Conservation (phyloP, 1,140 invertebrate genomes). For the Physella acuta region DNA sequence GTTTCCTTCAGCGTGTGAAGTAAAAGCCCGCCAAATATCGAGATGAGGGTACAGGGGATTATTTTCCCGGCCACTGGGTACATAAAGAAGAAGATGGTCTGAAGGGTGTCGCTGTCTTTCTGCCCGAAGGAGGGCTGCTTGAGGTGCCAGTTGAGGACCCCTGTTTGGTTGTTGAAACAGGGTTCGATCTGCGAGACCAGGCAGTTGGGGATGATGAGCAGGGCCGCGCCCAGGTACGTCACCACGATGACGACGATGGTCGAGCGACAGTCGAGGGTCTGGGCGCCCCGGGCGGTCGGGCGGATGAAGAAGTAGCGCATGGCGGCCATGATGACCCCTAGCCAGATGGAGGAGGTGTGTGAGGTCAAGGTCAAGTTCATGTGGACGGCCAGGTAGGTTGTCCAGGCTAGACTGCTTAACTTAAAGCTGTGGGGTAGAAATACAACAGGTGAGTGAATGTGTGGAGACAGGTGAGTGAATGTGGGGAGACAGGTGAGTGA, state of each 20-base stretch:
- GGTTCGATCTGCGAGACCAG: slow-evolving; percentile 54
- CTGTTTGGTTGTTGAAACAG: slow-evolving; percentile 13
- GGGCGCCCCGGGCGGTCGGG: slow-evolving; percentile 72
- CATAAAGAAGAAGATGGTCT: slow-evolving; percentile 48
- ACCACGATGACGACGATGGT: slow-evolving; percentile 73
- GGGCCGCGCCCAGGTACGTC: slow-evolving; percentile 72
- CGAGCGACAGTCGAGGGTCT: slow-evolving; percentile 73
- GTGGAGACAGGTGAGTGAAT: no score
- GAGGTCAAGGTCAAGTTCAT: slow-evolving; percentile 73
- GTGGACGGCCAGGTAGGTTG: slow-evolving; percentile 47
- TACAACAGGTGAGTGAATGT: neutral
- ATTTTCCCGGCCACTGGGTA: slow-evolving; percentile 55
- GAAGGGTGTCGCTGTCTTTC: slow-evolving; percentile 30
- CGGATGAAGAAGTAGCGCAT: slow-evolving; percentile 67
- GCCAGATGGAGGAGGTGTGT: slow-evolving; percentile 90
- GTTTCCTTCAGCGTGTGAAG: slow-evolving; percentile 59
- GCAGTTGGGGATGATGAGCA: slow-evolving; percentile 78
- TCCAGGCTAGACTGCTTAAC: slow-evolving; percentile 38
- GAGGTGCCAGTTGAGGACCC: slow-evolving; percentile 29
- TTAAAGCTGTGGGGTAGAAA: slow-evolving; percentile 23
- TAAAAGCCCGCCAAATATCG: slow-evolving; percentile 60
- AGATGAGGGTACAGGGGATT: slow-evolving; percentile 61
- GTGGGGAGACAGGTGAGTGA: no score
- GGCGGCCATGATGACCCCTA: slow-evolving; percentile 87
- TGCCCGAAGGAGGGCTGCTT: slow-evolving; percentile 30